phyloP scores from a whole-genome alignment of 1,140 invertebrate species.

The Chironomus tepperi region DNA sequence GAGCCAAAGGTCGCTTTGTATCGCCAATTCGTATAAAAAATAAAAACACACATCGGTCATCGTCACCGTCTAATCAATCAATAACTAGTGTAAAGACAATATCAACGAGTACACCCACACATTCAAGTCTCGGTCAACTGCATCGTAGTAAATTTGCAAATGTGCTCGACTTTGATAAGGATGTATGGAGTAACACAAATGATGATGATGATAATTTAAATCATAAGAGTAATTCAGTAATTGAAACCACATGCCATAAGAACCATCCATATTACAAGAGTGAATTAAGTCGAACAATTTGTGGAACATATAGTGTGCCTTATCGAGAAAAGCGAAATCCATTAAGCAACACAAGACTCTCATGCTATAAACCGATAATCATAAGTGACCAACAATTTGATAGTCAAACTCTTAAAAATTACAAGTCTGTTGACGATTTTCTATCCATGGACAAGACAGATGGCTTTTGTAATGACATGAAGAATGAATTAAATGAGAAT shows the following conservation, averaged over 20 bases:
- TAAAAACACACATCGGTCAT: not conserved
- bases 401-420: not conserved
- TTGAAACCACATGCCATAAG: not conserved
- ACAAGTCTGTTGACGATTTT: constrained; percentile 7
- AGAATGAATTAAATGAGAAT: not conserved
- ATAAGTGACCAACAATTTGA: not conserved
- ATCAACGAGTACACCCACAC: not conserved
- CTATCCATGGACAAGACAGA: not conserved
- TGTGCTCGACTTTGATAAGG: not conserved
- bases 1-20: not conserved
- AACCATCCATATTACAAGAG: not conserved
- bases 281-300: not conserved
- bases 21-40: not conserved
- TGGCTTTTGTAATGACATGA: not conserved
- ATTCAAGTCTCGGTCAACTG: not conserved
- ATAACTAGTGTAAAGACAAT: not conserved
- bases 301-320: not conserved
- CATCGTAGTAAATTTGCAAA: not conserved
- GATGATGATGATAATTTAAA: not conserved
- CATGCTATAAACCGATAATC: not conserved
- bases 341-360: not conserved
- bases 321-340: not conserved
- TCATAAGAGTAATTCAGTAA: not conserved
- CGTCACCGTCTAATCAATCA: not conserved
- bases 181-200: not conserved